Percentiles rank a stretch among this genome's conserved stretches.
Conservation (phyloP, 64 coral and sea anemone species). For the Montipora cactus region DNA sequence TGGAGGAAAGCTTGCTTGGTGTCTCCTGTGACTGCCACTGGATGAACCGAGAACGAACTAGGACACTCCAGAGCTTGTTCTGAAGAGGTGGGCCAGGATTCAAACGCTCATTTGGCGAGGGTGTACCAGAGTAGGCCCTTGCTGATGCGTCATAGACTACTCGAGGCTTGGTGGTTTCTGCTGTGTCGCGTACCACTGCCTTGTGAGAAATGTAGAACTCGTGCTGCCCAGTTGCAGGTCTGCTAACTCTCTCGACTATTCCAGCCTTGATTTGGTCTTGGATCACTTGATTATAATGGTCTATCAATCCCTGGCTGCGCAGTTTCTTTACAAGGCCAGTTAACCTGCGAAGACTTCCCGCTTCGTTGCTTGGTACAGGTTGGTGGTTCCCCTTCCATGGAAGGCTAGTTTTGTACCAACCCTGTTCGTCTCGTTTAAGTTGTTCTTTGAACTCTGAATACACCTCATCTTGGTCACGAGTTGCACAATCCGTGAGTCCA, state of each 20-base stretch:
- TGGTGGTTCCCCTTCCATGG: conserved; percentile 10
- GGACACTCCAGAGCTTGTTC: conserved; percentile 33
- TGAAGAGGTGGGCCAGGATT: conserved; percentile 12
- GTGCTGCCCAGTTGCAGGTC: conserved; percentile 3
- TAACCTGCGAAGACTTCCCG: conserved; percentile 10
- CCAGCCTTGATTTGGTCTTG: conserved; percentile 16
- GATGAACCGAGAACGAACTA: conserved; percentile 20
- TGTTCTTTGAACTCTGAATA: conserved; percentile 23
- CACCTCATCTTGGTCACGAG: conserved; percentile 19
- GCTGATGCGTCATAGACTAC: neutral
- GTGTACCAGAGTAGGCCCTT: no score
- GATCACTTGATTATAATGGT: conserved; percentile 7
- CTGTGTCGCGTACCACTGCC: conserved; percentile 9
- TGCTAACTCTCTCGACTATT: conserved; percentile 6
- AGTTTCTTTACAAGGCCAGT: conserved; percentile 9
- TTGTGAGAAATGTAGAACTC: conserved; percentile 24
- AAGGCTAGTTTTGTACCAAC: conserved; percentile 18
- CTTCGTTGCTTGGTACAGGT: conserved; percentile 21
- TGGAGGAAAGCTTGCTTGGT: conserved; percentile 24
- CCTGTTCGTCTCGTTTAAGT: neutral
- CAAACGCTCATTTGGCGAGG: neutral
- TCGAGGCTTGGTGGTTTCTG: conserved; percentile 14
- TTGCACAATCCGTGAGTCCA: neutral
- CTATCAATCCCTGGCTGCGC: conserved; percentile 7
- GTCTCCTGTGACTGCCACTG: conserved; percentile 5